These are phyloP conservation scores for Gnatocerus cornutus DNA, from an alignment of 2,888 invertebrate genomes.

Conservation along the genomic window DNA sequence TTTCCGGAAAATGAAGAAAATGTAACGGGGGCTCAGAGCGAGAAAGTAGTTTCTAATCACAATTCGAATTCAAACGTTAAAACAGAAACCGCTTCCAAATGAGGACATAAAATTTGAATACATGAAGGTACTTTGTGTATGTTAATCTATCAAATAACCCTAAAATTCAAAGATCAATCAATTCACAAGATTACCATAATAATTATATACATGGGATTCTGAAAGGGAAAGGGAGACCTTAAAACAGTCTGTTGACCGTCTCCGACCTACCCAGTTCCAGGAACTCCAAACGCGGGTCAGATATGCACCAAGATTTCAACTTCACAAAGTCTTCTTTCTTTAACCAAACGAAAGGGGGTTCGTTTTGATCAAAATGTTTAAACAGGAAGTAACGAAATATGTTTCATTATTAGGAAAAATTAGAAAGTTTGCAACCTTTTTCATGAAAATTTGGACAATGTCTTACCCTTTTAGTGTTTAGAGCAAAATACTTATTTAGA, in stretches of 20 bases:
- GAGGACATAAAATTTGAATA: neutral
- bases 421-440: no score
- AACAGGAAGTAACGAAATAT: no score
- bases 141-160: slow-evolving; percentile 2
- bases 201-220: slow-evolving; percentile 2
- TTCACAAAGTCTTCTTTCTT: slow-evolving; percentile 61
- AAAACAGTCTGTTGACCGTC: slow-evolving; percentile 65
- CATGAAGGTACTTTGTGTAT: neutral
- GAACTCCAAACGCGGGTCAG: slow-evolving; percentile 63
- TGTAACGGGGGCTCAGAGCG: slow-evolving; percentile 12
- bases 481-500: no score
- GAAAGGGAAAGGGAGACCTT: slow-evolving; percentile 52
- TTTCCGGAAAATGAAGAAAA: slow-evolving; percentile 54
- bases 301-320: slow-evolving; percentile 58
- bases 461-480: no score
- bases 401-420: no score
- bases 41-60: no score
- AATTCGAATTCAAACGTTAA: neutral
- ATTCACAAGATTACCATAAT: neutral
- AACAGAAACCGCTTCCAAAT: slow-evolving; percentile 1
- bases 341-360: no score
- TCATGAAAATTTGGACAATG: no score
- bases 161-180: slow-evolving; percentile 4
- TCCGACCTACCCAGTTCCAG: slow-evolving; percentile 66
- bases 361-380: no score